Percentiles rank a stretch among this genome's conserved stretches.
Evolutionary conservation across 2,888 invertebrate genomes (phyloP).

Genomic region (Fissipunctia ypsillon): DNA sequence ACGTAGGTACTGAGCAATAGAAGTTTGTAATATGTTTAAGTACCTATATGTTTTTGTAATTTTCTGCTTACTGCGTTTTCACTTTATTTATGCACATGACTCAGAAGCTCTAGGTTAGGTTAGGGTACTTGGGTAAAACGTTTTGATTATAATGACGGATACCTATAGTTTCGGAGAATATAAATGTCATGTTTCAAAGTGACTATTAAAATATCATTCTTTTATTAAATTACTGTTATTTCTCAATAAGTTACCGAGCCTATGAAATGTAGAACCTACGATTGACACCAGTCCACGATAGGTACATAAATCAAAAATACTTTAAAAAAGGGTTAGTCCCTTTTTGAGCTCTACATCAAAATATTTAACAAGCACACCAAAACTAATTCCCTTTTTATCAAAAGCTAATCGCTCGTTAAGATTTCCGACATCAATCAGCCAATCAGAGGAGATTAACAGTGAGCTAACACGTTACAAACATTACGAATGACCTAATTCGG

Average conservation of each 20-base stretch:
- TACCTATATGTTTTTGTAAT: too few species aligned
- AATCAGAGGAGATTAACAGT: conserved; percentile 65
- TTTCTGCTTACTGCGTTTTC: too few species aligned
- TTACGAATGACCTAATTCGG: conserved; percentile 84
- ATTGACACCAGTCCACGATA: not conserved
- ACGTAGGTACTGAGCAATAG: not conserved
- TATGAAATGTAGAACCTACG: not conserved
- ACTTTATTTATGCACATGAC: too few species aligned
- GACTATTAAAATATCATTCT: not conserved
- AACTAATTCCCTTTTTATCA: conserved; percentile 62
- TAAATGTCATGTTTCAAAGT: not conserved
- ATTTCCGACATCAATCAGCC: conserved; percentile 67
- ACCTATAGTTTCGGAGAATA: not conserved
- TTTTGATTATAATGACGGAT: too few species aligned
- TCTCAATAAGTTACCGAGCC: not conserved
- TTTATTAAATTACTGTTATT: not conserved
- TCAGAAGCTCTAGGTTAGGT: too few species aligned
- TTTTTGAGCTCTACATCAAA: conserved; percentile 39
- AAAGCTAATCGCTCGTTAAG: conserved; percentile 59
- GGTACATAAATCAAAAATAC: not conserved
- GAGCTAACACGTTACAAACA: conserved; percentile 70
- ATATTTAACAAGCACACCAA: conserved; percentile 42
- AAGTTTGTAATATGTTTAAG: too few species aligned
- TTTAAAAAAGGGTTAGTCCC: not conserved
- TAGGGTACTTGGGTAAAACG: too few species aligned